A percentile compares a stretch with the other conserved stretches of the same genome.
Evolutionary conservation across 1,140 invertebrate genomes (phyloP).

Genomic region (Polypedilum pembai): DNA sequence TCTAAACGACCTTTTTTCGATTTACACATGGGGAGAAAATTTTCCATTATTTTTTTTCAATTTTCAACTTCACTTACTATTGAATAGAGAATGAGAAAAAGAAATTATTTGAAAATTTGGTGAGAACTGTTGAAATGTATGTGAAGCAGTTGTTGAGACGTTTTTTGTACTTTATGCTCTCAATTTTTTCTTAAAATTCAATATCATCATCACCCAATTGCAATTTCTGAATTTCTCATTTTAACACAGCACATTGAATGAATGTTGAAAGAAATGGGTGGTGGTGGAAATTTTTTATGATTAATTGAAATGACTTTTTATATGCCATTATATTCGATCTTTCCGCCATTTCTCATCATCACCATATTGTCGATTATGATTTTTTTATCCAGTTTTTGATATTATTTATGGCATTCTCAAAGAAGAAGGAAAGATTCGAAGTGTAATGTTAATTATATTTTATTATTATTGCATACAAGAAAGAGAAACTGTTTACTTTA

Average conservation of each 20-base stretch:
- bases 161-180: neutral
- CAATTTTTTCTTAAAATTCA: neutral
- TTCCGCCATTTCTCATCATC: too few species aligned
- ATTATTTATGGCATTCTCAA: too few species aligned
- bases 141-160: neutral
- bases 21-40: neutral
- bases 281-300: neutral
- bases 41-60: neutral
- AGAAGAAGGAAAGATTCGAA: neutral
- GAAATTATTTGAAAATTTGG: neutral
- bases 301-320: conserved; percentile 14
- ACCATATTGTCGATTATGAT: neutral
- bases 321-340: neutral
- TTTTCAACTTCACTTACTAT: neutral
- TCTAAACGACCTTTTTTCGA: neutral
- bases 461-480: neutral
- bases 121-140: neutral
- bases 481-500: too few species aligned
- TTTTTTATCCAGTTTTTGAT: neutral
- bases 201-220: neutral
- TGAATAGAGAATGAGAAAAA: neutral
- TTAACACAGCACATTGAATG: neutral
- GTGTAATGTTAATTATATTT: conserved; percentile 20
- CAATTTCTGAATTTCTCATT: neutral
- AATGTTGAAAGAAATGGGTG: neutral